Evolutionary conservation across 2,888 invertebrate species (phyloP).

Genomic region (Ophraella communa): DNA sequence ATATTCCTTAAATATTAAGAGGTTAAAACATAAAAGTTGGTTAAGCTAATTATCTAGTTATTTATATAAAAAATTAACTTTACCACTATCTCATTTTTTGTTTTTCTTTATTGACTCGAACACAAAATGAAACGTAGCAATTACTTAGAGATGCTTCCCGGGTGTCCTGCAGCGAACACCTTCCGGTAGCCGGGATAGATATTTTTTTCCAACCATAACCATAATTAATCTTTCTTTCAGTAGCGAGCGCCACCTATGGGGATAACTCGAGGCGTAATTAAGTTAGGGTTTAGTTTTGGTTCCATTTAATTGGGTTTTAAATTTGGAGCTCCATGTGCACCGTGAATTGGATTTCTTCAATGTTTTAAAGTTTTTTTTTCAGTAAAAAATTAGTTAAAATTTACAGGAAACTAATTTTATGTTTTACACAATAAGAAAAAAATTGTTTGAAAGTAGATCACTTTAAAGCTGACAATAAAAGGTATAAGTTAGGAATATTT

Average conservation of each 20-base stretch:
- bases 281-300: background rate
- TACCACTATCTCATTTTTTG: too few species aligned
- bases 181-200: constrained; percentile 26
- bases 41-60: too few species aligned
- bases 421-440: too few species aligned
- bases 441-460: too few species aligned
- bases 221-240: constrained; percentile 49
- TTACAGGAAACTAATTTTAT: too few species aligned
- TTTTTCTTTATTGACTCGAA: background rate
- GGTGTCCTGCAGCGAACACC: constrained; percentile 22
- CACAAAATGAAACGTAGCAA: constrained; percentile 9
- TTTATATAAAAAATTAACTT: too few species aligned
- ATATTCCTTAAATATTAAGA: too few species aligned
- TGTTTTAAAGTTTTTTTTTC: background rate
- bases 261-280: constrained; percentile 36
- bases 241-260: constrained; percentile 48
- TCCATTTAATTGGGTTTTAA: constrained; percentile 1
- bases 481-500: too few species aligned
- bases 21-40: too few species aligned
- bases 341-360: background rate
- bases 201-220: constrained; percentile 32
- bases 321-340: background rate
- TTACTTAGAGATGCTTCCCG: constrained; percentile 26
- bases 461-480: too few species aligned
- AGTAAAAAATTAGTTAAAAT: too few species aligned